Evolutionary conservation across 2,113 vertebrate genomes (phyloP).

Genomic region (Macrotis lagotis): DNA sequence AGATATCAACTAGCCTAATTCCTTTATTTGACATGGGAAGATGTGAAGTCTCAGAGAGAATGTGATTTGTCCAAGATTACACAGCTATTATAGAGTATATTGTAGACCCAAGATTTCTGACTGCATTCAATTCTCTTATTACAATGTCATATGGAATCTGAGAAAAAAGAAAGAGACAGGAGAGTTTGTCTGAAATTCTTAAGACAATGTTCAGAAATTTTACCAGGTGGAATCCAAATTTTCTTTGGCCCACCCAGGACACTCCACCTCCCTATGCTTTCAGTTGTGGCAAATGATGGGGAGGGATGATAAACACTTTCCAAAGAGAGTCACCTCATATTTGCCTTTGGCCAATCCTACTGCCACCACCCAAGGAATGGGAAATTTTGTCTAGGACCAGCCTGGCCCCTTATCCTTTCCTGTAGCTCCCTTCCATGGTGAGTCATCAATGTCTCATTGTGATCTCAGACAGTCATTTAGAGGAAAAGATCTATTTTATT

Average conservation of each 20-base stretch:
- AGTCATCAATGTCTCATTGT: background rate
- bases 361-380: background rate
- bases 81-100: background rate
- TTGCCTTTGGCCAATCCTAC: background rate
- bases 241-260: background rate
- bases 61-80: background rate
- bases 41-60: background rate
- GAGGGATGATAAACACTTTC: background rate
- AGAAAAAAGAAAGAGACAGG: background rate
- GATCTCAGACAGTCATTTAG: background rate
- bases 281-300: background rate
- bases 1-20: background rate
- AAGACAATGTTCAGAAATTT: background rate
- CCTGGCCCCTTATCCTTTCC: background rate
- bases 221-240: background rate
- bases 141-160: background rate
- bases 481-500: background rate
- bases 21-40: background rate
- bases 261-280: background rate
- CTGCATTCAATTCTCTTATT: too few species aligned
- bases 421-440: accelerated
- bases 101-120: background rate
- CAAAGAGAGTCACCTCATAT: background rate
- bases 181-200: background rate
- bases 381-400: background rate